These are phyloP conservation scores for Trachelus tabidus DNA, from an alignment of 2,888 invertebrate genomes.

Conservation along the genomic window DNA sequence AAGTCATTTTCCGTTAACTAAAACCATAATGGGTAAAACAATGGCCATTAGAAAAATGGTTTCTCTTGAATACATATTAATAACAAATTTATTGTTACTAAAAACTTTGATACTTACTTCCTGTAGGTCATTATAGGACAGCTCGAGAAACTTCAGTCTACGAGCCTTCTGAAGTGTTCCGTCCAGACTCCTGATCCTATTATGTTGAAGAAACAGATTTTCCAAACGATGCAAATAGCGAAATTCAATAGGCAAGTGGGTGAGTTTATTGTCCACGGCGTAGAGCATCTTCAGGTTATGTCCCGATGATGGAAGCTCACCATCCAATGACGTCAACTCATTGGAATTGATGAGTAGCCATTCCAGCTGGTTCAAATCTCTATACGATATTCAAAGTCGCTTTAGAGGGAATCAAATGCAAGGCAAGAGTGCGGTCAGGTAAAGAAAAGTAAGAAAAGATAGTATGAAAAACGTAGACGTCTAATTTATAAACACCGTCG, in stretches of 20 bases:
- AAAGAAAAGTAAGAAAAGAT: background rate
- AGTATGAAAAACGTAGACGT: background rate
- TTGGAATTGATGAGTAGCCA: conserved; percentile 86
- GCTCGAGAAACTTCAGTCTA: conserved; percentile 74
- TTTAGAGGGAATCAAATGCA: background rate
- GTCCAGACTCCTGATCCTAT: conserved; percentile 77
- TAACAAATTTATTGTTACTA: conserved; percentile 28
- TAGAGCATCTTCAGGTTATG: conserved; percentile 77
- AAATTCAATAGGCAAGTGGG: conserved; percentile 78
- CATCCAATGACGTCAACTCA: conserved; percentile 78
- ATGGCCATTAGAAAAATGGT: background rate
- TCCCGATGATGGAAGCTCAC: conserved; percentile 78
- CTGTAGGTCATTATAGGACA: conserved; percentile 81
- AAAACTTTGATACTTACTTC: conserved; percentile 68
- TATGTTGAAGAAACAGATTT: conserved; percentile 78
- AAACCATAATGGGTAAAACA: background rate
- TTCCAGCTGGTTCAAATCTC: conserved; percentile 77
- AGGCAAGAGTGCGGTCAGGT: background rate
- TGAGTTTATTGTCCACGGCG: conserved; percentile 79
- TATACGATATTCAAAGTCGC: conserved; percentile 39
- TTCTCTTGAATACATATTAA: background rate
- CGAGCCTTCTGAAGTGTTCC: conserved; percentile 78
- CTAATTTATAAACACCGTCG: background rate
- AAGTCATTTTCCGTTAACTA: conserved; percentile 83
- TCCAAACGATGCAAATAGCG: conserved; percentile 77